Evolutionary conservation across 2,888 invertebrate genomes (phyloP), one percentile per base, ranked within the genome.

Genomic region (Lochmaea crataegi): DNA sequence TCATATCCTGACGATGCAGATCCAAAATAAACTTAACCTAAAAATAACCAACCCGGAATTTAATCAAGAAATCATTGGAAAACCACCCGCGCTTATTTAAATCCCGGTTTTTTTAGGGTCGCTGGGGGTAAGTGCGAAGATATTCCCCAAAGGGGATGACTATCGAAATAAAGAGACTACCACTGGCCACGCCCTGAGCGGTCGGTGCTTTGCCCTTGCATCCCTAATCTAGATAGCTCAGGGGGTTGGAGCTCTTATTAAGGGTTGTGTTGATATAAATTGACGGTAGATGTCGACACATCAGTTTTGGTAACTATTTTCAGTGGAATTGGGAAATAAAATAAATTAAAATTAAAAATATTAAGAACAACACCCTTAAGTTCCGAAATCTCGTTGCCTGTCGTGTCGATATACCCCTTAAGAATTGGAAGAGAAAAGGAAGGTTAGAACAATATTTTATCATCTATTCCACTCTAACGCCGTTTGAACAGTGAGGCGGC

Each of bases 361-460:
- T n/a, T n/a, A n/a, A n/a, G n/a, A n/a, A n/a, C n/a, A n/a, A n/a
- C n/a, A n/a, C n/a, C n/a, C n/a, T n/a, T n/a, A n/a, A n/a, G n/a
- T n/a, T n/a, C n/a, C n/a, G n/a, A n/a, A n/a, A n/a, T n/a, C n/a
- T n/a, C n/a, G n/a, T n/a, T n/a, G n/a, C n/a, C n/a, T n/a, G n/a
- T n/a, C n/a, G n/a, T n/a, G n/a, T n/a, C n/a, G n/a, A n/a, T n/a
- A 73, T 53, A 57, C 57, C 66, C 51, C 71, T 71, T 16, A 57
- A 65, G 42, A 58, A n/a, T 16, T 42, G 12, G 68, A 16, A 51
- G 32, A 53, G 45, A 68, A 82, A 83, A 81, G 75, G 82, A 83
- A 82, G 79, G 79, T 81, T 83, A 80, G 79, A 81, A 81, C 79
- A 77, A 80, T 83, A 82, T 82, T 82, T 79, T 81, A 81, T 83